Evolutionary conservation across 2,113 vertebrate genomes (phyloP).

Genomic region (Pituophis catenifer): DNA sequence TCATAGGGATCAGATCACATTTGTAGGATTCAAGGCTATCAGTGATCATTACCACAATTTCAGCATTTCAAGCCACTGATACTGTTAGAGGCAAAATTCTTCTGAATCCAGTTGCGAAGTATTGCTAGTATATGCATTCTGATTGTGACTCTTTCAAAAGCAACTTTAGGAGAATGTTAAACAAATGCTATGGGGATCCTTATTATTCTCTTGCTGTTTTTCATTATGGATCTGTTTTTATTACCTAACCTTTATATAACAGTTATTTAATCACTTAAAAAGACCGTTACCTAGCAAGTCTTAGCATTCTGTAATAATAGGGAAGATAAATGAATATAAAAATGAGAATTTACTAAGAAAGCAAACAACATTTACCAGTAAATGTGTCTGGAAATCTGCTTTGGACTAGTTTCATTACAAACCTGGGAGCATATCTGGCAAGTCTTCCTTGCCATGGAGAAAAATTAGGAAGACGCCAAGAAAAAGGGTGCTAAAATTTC

Average conservation of each 20-base stretch:
- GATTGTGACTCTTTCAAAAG: background rate
- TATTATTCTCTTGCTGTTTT: background rate
- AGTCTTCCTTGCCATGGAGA: background rate
- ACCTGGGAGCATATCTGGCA: background rate
- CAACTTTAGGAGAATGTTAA: background rate
- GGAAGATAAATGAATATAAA: background rate
- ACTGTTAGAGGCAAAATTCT: background rate
- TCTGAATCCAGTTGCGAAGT: background rate
- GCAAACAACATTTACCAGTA: background rate
- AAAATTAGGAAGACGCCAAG: background rate
- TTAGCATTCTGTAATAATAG: background rate
- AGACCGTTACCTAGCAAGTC: background rate
- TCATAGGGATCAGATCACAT: background rate
- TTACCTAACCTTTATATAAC: background rate
- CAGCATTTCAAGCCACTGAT: background rate
- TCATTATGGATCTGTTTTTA: background rate
- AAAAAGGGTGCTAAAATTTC: background rate
- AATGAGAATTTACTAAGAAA: background rate
- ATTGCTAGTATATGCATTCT: background rate
- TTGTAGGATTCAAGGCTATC: background rate
- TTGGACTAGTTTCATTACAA: background rate
- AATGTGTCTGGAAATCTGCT: background rate
- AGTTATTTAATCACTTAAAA: background rate
- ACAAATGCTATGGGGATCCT: background rate
- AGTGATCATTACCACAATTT: background rate